Evolutionary conservation across 2,888 invertebrate genomes (phyloP), one percentile per base, ranked within the genome.

Genomic region (Helleia helle): DNA sequence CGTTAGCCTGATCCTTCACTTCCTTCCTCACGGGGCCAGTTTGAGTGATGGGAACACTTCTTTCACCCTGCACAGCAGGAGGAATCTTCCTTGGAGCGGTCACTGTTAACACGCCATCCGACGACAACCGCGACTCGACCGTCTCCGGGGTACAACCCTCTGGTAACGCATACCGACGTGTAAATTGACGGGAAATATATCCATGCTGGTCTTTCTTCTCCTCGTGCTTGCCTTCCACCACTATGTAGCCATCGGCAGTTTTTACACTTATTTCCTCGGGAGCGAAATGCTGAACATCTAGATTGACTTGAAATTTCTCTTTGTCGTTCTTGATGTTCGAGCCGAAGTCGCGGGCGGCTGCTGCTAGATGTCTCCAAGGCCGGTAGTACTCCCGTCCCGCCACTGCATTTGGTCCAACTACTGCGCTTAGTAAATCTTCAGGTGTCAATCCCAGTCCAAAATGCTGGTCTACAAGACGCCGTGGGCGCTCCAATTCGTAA

Each of bases 171-270:
- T 93, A 94, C 36, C 91, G 88, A 1, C 94, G 87, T 1, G 90
- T 87, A 53, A 94, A 92, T 52, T 94, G 91, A 14, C 92, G 86
- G 1, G 92, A 89, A 40, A 93, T 88, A 49, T 81, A 90, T 0
- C 93, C 93, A 54, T 92, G 90, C 17, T 90, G 88, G 55, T 93
- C 93, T 46, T 89, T 88, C 57, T 89, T 90, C 62, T 93, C 93
- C 54, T 92, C 92, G 55, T 94, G 94, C 59, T 91, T 93, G 0
- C 91, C 93, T 67, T 93, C 92, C 0, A 92, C 87, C 1, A 93
- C 86, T 9, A 94, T 87, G 38, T 73, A 86, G 26, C 90, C 88
- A 40, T 92, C 92, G 0, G 89, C 86, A 0, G 91, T 92, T 68
- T 92, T 93, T 4, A 94, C 93, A 4, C 86, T 85, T 25, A 94